Conservation (phyloP, 2,888 invertebrate genomes). For the Morpho deidamia region DNA sequence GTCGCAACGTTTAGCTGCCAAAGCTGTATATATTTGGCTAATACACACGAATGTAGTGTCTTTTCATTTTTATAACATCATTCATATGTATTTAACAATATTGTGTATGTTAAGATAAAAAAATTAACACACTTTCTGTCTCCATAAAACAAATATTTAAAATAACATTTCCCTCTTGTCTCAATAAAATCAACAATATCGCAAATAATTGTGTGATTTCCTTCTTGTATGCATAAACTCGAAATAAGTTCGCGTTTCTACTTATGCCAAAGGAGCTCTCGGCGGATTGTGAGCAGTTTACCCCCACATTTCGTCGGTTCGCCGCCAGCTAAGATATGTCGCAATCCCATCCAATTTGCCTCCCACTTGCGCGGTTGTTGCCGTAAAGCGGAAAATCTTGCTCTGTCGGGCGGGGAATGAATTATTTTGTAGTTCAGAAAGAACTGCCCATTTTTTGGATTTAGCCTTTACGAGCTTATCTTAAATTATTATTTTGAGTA, state of each 20-base stretch:
- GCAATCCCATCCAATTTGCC: conserved; percentile 74
- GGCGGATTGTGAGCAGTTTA: conserved; percentile 62
- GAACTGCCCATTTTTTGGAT: conserved; percentile 40
- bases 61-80: no score
- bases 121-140: no score
- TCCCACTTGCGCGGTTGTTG: conserved; percentile 60
- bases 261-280: conserved; percentile 47
- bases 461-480: background rate
- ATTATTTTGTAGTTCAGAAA: conserved; percentile 41
- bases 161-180: background rate
- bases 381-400: conserved; percentile 70
- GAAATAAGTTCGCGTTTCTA: conserved; percentile 50
- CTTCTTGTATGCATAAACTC: conserved; percentile 33
- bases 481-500: no score
- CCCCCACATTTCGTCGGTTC: conserved; percentile 64
- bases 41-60: no score
- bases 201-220: conserved; percentile 17
- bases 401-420: conserved; percentile 57
- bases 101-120: no score
- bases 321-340: conserved; percentile 66
- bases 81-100: no score
- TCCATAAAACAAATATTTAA: no score
- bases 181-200: conserved; percentile 4
- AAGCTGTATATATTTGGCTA: no score
- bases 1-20: no score